Base-by-base conservation (phyloP, 2,797 vertebrate genomes). In the Hirundo rustica region DNA sequence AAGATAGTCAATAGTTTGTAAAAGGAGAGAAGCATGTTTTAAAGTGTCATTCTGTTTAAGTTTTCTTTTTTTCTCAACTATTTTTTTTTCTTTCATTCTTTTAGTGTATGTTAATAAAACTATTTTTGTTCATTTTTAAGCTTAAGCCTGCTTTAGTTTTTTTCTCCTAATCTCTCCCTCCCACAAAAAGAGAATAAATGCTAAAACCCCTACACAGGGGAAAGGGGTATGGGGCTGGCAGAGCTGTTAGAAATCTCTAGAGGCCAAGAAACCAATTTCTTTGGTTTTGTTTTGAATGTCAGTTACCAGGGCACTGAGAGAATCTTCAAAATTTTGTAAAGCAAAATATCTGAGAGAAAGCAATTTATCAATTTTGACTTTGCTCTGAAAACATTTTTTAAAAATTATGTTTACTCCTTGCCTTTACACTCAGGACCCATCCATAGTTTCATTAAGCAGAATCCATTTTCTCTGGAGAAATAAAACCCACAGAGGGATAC, bases 191-290 rank as follows among this genome's bases (percentile, higher is more conserved):
- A 38, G 36, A 38, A 38, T 38, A 38, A 38, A 38, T 38, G 36
- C 36, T 10, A 38, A 38, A 38, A 38, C 36, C 36, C 36, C 36
- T 38, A 38, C 36, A 42, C 13, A 70, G 32, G 3, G 12, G 3
- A 4, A 8, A 42, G 15, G 16, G 8, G 1, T 13, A 10, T 45
- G 15, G 26, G 6, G 8, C 5, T 50, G 19, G 18, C 19, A 7
- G 15, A 70, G 13, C 34, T 80, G 11, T 34, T 83, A 21, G 32
- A 79, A 57, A 17, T 45, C 32, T 47, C 23, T 47, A 34, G 34
- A 76, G 34, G 26, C 38, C 47, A 73, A 70, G 32, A 80, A 64
- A 70, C 16, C 45, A 13, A 40, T 27, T 55, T 64, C 19, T 64
- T 54, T n/a, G 16, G 20, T 68, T 77, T 26, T 85, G 16, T 48